Percentiles rank a stretch among this genome's conserved stretches.
Conservation (phyloP, 2,888 invertebrate genomes). For the Drosophila borealis region DNA sequence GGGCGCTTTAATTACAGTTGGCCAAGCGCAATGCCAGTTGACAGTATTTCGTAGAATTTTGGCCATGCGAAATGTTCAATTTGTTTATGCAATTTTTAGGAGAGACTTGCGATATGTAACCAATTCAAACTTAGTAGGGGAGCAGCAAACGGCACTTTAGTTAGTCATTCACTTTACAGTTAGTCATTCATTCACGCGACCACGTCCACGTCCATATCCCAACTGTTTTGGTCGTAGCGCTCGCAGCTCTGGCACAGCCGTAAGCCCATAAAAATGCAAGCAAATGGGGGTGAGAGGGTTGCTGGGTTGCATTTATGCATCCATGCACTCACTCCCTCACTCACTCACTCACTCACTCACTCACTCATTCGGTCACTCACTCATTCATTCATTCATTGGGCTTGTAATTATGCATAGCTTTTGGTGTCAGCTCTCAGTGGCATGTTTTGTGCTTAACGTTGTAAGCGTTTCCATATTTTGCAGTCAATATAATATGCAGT, state of each 20-base stretch:
- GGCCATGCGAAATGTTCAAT: slow-evolving; percentile 23
- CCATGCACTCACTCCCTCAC: slow-evolving; percentile 15
- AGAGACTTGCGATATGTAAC: slow-evolving; percentile 12
- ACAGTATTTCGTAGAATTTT: slow-evolving; percentile 27
- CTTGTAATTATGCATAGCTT: slow-evolving; percentile 41
- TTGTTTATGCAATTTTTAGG: slow-evolving; percentile 49
- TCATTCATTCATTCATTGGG: slow-evolving; percentile 27
- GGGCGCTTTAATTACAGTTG: slow-evolving; percentile 51
- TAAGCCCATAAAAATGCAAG: slow-evolving; percentile 79
- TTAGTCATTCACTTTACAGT: slow-evolving; percentile 5
- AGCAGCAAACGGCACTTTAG: slow-evolving; percentile 7
- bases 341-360: slow-evolving; percentile 17
- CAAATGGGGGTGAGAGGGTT: slow-evolving; percentile 31
- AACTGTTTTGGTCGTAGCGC: slow-evolving; percentile 57
- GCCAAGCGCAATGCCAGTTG: slow-evolving; percentile 12
- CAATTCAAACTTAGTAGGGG: slow-evolving; percentile 6
- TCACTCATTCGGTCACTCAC: slow-evolving; percentile 16
- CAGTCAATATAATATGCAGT: slow-evolving; percentile 73
- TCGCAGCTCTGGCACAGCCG: slow-evolving; percentile 35
- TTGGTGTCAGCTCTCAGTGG: slow-evolving; percentile 35
- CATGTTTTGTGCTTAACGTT: slow-evolving; percentile 24
- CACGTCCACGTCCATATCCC: slow-evolving; percentile 53
- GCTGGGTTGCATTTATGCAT: slow-evolving; percentile 25
- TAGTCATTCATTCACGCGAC: slow-evolving; percentile 33
- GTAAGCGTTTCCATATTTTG: slow-evolving; percentile 40